phyloP scores from a whole-genome alignment of 2,113 vertebrate species.

The Xiphorhynchus elegans region DNA sequence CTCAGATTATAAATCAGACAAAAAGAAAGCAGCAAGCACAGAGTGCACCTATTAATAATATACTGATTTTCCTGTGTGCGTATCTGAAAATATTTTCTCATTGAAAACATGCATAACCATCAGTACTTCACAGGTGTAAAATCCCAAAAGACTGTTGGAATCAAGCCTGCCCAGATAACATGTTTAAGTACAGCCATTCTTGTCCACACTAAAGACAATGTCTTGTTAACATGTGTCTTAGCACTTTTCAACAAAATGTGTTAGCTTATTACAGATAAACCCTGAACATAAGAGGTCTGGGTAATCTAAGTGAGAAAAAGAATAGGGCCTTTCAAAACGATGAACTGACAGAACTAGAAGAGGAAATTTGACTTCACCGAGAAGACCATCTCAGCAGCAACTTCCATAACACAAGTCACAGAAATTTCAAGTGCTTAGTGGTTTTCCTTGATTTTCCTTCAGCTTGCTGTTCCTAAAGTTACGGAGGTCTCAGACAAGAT shows the following conservation, averaged over 20 bases:
- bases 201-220: neutral
- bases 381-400: neutral
- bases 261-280: conserved; percentile 15
- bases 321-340: neutral
- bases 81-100: neutral
- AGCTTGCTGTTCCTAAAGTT: neutral
- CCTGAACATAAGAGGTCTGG: neutral
- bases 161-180: neutral
- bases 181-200: neutral
- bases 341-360: neutral
- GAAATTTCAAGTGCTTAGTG: neutral
- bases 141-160: neutral
- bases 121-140: neutral
- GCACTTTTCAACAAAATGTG: neutral
- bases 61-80: neutral
- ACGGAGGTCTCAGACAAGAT: neutral
- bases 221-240: conserved; percentile 11
- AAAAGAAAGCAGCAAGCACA: neutral
- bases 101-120: neutral
- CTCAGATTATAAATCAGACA: neutral
- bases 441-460: neutral
- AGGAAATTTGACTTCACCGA: neutral
- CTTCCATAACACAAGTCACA: neutral
- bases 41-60: neutral
- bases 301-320: neutral